Evolutionary conservation across 2,888 invertebrate species (phyloP).

Genomic region (Dorcus parallelipipedus): DNA sequence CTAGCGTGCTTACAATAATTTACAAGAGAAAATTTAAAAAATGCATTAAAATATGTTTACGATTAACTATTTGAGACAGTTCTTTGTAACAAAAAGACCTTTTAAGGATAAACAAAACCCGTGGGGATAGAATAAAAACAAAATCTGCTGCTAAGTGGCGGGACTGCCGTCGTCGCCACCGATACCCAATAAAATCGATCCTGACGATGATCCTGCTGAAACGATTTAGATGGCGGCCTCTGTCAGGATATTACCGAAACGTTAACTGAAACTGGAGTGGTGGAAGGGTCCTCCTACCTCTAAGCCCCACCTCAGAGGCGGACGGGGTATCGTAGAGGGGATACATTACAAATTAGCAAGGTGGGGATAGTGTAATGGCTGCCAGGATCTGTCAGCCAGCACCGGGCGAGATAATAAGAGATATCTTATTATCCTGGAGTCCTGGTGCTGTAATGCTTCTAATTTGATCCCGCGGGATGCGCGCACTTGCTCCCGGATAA

Average conservation of each 20-base stretch:
- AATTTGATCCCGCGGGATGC: conserved; percentile 46
- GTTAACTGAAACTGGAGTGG: not conserved
- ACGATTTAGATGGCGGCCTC: conserved; percentile 4
- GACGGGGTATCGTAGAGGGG: conserved; percentile 33
- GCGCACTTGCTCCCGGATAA: conserved; percentile 6
- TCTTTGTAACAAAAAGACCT: no score
- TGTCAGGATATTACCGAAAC: not conserved
- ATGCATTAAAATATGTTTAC: no score
- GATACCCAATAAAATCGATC: no score
- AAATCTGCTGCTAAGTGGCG: no score
- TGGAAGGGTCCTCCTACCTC: conserved; percentile 6
- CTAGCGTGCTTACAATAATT: no score
- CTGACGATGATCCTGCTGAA: no score
- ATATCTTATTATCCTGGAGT: conserved; percentile 47
- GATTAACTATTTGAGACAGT: no score
- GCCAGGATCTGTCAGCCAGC: conserved; percentile 43
- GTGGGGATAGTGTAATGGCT: conserved; percentile 47
- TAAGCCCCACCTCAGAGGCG: conserved; percentile 11
- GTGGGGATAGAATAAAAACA: no score
- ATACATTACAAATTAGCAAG: conserved; percentile 37
- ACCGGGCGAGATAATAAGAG: conserved; percentile 46
- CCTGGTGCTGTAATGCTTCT: conserved; percentile 46
- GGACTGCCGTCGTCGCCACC: no score
- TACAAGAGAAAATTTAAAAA: no score
- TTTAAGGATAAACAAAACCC: no score